A percentile compares a stretch with the other conserved stretches of the same genome.
Evolutionary conservation across 2,113 vertebrate genomes (phyloP).

Genomic region (Mastomys coucha): DNA sequence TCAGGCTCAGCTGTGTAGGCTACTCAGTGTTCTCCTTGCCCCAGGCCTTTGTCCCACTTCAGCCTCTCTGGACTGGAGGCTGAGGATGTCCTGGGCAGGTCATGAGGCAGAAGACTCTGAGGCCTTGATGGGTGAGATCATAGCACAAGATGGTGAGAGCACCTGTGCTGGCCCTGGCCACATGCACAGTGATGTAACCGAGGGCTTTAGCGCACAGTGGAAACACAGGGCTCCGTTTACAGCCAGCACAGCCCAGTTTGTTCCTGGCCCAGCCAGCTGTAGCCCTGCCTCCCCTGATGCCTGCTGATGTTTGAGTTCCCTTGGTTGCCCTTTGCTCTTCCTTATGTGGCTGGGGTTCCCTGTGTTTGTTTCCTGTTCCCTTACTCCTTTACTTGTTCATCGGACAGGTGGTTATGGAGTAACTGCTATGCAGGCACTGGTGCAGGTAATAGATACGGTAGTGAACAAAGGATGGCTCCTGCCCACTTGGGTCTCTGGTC

Average conservation of each 20-base stretch:
- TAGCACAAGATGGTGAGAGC: constrained; percentile 82
- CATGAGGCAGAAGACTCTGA: constrained; percentile 25
- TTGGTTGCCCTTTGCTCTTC: neutral
- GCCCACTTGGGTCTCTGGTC: neutral
- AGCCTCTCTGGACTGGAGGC: neutral
- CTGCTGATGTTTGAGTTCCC: neutral
- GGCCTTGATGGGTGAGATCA: constrained; percentile 85
- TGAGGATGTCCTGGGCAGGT: neutral
- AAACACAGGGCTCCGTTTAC: constrained; percentile 88
- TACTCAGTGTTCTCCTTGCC: fast-evolving
- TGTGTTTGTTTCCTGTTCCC: neutral
- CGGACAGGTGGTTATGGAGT: neutral
- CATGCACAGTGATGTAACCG: constrained; percentile 86
- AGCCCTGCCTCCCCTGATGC: constrained; percentile 26
- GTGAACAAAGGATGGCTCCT: neutral
- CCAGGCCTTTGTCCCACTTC: neutral
- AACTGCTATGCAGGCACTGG: fast-evolving
- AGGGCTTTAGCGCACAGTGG: constrained; percentile 84
- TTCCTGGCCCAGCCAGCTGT: neutral
- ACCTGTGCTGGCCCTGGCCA: constrained; percentile 84
- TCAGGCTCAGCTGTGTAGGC: neutral
- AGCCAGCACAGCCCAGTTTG: constrained; percentile 63
- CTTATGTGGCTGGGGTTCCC: neutral
- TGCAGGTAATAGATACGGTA: neutral
- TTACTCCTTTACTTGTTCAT: neutral